Conservation (phyloP, 2,113 vertebrate species). For the Pyxicephalus adspersus region DNA sequence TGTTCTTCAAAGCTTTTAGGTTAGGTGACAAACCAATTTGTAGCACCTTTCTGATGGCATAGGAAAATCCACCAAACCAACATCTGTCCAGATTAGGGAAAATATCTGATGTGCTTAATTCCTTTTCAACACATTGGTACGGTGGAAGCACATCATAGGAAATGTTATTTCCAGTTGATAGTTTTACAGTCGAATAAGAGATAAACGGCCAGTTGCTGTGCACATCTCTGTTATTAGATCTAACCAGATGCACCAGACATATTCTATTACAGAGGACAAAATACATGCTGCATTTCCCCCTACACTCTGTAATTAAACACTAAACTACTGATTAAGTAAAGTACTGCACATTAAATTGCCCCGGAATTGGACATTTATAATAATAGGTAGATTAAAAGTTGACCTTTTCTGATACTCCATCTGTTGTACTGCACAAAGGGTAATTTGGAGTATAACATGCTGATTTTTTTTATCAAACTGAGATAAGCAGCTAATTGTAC, state of each 20-base stretch:
- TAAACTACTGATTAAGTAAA: constrained; percentile 32
- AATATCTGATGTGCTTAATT: too few species aligned
- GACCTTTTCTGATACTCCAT: constrained; percentile 52
- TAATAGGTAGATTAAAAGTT: constrained; percentile 45
- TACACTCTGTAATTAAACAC: constrained; percentile 44
- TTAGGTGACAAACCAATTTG: too few species aligned
- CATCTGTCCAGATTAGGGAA: too few species aligned
- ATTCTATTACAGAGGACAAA: constrained; percentile 32
- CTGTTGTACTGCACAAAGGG: constrained; percentile 38
- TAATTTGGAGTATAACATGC: neutral
- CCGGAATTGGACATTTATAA: constrained; percentile 2
- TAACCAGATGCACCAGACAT: constrained; percentile 46
- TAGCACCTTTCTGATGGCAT: too few species aligned
- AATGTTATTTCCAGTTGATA: neutral
- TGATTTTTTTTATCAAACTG: rapidly evolving
- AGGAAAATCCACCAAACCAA: too few species aligned
- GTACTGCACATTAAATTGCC: neutral
- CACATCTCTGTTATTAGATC: constrained; percentile 48
- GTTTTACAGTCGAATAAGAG: constrained; percentile 7
- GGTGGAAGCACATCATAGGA: too few species aligned
- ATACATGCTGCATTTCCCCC: neutral
- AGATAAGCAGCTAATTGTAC: neutral
- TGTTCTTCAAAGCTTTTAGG: too few species aligned
- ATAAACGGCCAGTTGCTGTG: constrained; percentile 41
- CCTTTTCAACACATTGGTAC: too few species aligned